Evolutionary conservation across 1,140 invertebrate genomes (phyloP).

Genomic region (Magallana angulata): DNA sequence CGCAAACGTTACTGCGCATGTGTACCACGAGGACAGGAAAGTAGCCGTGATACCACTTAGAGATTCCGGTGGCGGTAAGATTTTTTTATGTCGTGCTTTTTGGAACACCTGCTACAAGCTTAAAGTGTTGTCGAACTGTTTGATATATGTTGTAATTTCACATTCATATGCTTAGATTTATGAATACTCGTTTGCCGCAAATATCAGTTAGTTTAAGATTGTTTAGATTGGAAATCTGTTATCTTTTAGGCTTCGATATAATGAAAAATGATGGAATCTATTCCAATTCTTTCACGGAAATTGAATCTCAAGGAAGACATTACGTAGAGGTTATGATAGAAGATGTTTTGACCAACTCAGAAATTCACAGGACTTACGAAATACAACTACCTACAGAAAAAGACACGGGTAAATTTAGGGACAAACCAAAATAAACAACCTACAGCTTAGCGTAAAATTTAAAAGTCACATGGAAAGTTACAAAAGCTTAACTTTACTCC

Average conservation of each 20-base stretch:
- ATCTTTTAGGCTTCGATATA: conserved; percentile 83
- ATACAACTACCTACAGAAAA: neutral
- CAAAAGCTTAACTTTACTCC: too few species aligned
- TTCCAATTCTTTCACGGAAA: conserved; percentile 83
- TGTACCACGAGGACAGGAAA: conserved; percentile 66
- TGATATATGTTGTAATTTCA: too few species aligned
- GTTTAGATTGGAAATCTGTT: neutral
- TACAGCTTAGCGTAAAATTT: neutral
- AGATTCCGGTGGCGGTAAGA: neutral
- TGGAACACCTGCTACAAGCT: neutral
- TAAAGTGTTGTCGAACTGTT: too few species aligned
- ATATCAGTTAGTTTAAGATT: too few species aligned
- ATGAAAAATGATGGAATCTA: conserved; percentile 85
- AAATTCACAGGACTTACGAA: conserved; percentile 35
- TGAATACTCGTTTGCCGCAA: too few species aligned
- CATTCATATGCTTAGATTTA: too few species aligned
- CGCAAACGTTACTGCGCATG: conserved; percentile 71
- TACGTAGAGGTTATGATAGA: conserved; percentile 60
- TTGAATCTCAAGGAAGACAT: conserved; percentile 79
- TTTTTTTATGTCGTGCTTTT: neutral
- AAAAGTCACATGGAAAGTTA: too few species aligned
- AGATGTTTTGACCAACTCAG: conserved; percentile 12
- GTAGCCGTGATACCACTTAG: conserved; percentile 77
- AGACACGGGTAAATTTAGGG: neutral
- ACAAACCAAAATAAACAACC: neutral